phyloP scores from a whole-genome alignment of 2,888 invertebrate genomes.

The Abrostola triplasia region DNA sequence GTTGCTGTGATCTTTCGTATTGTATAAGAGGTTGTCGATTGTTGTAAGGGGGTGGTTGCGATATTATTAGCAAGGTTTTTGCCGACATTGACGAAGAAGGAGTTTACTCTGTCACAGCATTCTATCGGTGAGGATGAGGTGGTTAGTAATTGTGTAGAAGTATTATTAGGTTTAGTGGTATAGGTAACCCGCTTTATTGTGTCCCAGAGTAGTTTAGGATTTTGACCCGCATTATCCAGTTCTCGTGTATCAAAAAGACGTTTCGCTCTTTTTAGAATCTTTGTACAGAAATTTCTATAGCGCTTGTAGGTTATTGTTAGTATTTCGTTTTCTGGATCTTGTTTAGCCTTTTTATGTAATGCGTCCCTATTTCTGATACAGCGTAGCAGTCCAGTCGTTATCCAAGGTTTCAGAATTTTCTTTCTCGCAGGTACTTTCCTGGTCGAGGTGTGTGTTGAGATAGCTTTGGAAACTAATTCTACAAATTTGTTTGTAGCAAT shows the following conservation, averaged over 20 bases:
- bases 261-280: constrained; percentile 44
- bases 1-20: not conserved
- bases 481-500: not conserved
- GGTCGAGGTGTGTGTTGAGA: constrained; percentile 6
- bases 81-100: too few relatives aligned
- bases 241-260: constrained; percentile 28
- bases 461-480: not conserved
- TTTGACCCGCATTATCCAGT: constrained; percentile 19
- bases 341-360: constrained; percentile 22
- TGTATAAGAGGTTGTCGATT: not conserved
- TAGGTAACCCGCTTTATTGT: constrained; percentile 27
- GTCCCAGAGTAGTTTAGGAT: constrained; percentile 31
- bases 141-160: not conserved
- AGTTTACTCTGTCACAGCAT: constrained; percentile 1
- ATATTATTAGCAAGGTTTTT: constrained; percentile 3
- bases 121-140: not conserved
- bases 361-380: constrained; percentile 45
- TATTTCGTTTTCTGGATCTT: constrained; percentile 20
- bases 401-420: constrained; percentile 38
- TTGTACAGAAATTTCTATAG: constrained; percentile 51
- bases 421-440: constrained; percentile 11
- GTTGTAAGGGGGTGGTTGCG: not conserved
- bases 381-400: constrained; percentile 41
- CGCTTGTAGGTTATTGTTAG: constrained; percentile 34
- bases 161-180: not conserved